Base-by-base conservation (phyloP, 2,888 invertebrate species). In the Drosophila setosimentum region DNA sequence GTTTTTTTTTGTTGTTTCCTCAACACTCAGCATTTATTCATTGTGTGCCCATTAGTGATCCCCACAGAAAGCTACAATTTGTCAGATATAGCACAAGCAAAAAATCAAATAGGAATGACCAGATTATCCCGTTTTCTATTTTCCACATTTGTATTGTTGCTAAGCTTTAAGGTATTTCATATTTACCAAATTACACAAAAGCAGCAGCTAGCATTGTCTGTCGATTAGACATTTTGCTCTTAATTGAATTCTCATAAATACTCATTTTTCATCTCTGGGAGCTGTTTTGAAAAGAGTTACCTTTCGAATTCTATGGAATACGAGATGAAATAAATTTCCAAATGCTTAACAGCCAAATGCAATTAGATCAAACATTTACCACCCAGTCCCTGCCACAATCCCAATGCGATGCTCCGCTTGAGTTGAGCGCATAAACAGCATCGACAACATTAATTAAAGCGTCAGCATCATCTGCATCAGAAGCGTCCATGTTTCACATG, bases 391-490 rank as follows among this genome's bases (percentile, higher is more conserved):
- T 16, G 45, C 24, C 45, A 16, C 45, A 45, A 16, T 16, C 24
- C 16, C 8, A 16, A 45, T 4, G 8, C 24, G 45, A 4, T 27
- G 24, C 24, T 24, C 45, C 45, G 4, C 45, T 16, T 16, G n/a
- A n/a, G 45, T 16, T 8, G 40, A n/a, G 24, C 24, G 21, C 45
- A 16, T 45, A 21, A 45, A 16, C 45, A 50, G 64, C 42, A 69
- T 59, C 76, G 88, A 77, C 77, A 87, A 66, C 64, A 67, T 77
- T 74, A 85, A 85, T 89, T 87, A 82, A 84, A 74, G 81, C 76
- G 62, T 68, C 82, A 64, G 65, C 79, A 68, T 68, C 79, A 68
- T 68, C 82, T 64, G 67, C 82, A 68, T 73, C 74, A 69, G 45
- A 45, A 27, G 27, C 45, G 27, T 27, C 10, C 18, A 35, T 18